Conservation (phyloP, 1,140 invertebrate genomes). For the Tribolium madens region DNA sequence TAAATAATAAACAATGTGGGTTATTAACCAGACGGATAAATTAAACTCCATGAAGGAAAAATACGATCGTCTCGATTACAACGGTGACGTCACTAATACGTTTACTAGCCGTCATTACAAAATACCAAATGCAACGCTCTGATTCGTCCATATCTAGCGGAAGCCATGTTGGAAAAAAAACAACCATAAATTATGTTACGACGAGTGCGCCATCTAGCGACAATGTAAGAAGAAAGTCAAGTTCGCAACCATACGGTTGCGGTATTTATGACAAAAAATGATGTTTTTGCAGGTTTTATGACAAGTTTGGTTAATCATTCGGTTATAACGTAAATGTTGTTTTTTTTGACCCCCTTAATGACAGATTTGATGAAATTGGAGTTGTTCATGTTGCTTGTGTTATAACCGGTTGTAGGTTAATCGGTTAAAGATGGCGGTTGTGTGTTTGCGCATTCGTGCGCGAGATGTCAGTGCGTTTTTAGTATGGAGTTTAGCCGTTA, state of each 20-base stretch:
- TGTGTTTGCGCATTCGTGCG: background rate
- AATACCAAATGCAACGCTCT: conserved; percentile 29
- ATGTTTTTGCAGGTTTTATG: too few relatives aligned
- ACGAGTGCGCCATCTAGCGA: conserved; percentile 1
- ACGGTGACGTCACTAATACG: conserved; percentile 20
- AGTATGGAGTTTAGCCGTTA: background rate
- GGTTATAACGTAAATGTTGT: too few relatives aligned
- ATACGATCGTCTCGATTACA: conserved; percentile 23
- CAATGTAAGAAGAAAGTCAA: background rate
- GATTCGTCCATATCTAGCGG: conserved; percentile 13
- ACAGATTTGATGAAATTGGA: too few relatives aligned
- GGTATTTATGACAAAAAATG: too few relatives aligned
- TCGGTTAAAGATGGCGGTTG: conserved; percentile 26
- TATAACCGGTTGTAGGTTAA: background rate
- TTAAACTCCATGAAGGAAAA: background rate
- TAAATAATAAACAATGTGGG: background rate
- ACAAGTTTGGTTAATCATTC: too few relatives aligned
- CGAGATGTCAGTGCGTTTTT: conserved; percentile 20
- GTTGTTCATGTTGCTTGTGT: background rate
- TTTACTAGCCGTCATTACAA: conserved; percentile 7
- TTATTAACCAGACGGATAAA: background rate
- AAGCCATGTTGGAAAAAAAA: conserved; percentile 33
- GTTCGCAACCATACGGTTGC: background rate
- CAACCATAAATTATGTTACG: conserved; percentile 21
- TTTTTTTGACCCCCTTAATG: too few relatives aligned